Conservation (phyloP, 2,113 vertebrate genomes). For the Sinocyclocheilus rhinocerous region DNA sequence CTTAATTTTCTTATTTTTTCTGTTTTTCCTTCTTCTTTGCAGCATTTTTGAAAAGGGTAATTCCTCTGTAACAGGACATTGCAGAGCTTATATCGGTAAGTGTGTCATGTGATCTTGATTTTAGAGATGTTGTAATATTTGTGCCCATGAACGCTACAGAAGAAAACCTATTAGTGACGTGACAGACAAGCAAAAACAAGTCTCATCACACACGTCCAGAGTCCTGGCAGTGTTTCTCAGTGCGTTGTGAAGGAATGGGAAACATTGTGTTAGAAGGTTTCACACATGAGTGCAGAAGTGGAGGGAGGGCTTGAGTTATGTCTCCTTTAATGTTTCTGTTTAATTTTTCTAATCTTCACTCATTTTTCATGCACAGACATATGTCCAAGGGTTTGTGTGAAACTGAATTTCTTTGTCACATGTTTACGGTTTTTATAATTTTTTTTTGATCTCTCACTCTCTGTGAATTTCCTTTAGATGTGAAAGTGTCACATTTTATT, state of each 20-base stretch:
- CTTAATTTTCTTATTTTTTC: slow-evolving; percentile 3
- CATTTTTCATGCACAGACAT: not conserved
- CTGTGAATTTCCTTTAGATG: not conserved
- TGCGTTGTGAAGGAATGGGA: not conserved
- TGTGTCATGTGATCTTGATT: slow-evolving; percentile 22
- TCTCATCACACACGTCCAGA: not conserved
- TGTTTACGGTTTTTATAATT: not conserved
- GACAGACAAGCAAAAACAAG: not conserved
- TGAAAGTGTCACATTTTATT: not conserved
- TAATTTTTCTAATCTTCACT: not conserved
- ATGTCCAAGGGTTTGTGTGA: too few species aligned
- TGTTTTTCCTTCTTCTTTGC: not conserved
- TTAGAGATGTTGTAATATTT: slow-evolving; percentile 30
- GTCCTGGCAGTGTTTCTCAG: not conserved
- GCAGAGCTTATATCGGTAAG: slow-evolving; percentile 17
- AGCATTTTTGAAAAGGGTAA: not conserved
- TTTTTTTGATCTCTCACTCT: not conserved
- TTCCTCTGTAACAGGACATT: slow-evolving; percentile 33
- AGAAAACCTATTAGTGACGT: not conserved
- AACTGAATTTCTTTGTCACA: not conserved
- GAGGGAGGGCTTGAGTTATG: slow-evolving; percentile 23
- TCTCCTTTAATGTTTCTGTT: not conserved
- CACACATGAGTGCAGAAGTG: not conserved
- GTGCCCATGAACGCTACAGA: not conserved
- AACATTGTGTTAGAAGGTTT: slow-evolving; percentile 1